phyloP scores from a whole-genome alignment of 2,888 invertebrate genomes.

The Yponomeuta malinellus region DNA sequence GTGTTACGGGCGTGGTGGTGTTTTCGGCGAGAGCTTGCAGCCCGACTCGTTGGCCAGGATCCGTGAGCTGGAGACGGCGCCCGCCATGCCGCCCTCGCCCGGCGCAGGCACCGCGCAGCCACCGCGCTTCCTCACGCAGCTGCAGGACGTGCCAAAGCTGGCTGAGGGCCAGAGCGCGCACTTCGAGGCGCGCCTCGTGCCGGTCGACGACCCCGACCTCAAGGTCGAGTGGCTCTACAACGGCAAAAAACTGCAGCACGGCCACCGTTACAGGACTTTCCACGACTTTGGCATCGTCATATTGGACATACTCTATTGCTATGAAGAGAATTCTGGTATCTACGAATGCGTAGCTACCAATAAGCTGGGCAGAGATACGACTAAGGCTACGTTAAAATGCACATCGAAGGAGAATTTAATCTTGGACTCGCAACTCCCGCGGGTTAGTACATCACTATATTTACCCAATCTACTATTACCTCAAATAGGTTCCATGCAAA shows the following conservation, averaged over 20 bases:
- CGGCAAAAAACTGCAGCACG: conserved; percentile 92
- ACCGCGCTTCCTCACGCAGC: conserved; percentile 92
- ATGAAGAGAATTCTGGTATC: conserved; percentile 95
- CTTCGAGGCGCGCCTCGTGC: conserved; percentile 93
- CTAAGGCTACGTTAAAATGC: conserved; percentile 90
- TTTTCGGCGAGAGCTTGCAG: conserved; percentile 91
- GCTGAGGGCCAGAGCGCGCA: conserved; percentile 97
- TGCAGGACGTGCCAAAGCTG: conserved; percentile 87
- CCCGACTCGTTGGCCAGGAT: conserved; percentile 93
- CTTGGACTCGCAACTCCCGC: conserved; percentile 93
- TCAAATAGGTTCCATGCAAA: too few relatives aligned
- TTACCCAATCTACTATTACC: too few relatives aligned
- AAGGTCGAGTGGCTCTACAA: conserved; percentile 97
- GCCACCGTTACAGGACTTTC: conserved; percentile 97
- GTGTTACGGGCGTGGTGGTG: conserved; percentile 89
- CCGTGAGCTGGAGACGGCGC: conserved; percentile 86
- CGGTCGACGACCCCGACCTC: conserved; percentile 95
- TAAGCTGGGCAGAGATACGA: conserved; percentile 94
- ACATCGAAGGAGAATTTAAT: conserved; percentile 92
- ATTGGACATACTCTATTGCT: conserved; percentile 93
- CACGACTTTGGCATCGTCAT: conserved; percentile 98
- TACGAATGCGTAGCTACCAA: conserved; percentile 98
- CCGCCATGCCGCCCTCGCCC: conserved; percentile 79
- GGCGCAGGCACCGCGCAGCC: conserved; percentile 86
- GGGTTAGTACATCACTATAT: conserved; percentile 63